Percentiles rank a stretch among this genome's conserved stretches.
These are phyloP conservation scores for Clarias batrachus DNA, from an alignment of 2,113 vertebrate species.

Conservation along the genomic window DNA sequence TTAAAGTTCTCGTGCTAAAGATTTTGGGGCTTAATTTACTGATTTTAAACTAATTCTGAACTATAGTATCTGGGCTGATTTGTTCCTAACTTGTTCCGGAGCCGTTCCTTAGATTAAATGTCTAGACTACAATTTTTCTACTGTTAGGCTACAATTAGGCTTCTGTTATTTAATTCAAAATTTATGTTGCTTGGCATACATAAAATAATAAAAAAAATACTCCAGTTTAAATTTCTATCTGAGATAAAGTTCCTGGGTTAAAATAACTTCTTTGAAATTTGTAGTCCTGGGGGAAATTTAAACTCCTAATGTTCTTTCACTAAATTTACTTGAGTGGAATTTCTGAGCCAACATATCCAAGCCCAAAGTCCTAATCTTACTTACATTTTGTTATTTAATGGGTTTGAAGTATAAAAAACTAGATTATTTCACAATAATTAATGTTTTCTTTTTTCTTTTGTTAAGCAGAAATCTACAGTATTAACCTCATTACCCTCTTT, in stretches of 20 bases:
- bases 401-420: background rate
- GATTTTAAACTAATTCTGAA: background rate
- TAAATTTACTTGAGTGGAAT: background rate
- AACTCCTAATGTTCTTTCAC: background rate
- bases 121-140: background rate
- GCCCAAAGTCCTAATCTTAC: background rate
- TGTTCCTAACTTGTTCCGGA: no score
- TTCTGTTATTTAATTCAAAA: background rate
- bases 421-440: background rate
- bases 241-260: background rate
- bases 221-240: background rate
- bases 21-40: background rate
- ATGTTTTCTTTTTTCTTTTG: background rate
- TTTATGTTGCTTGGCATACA: background rate
- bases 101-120: background rate
- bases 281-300: background rate
- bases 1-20: background rate
- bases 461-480: slow-evolving; percentile 7
- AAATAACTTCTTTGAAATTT: background rate
- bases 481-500: slow-evolving; percentile 26
- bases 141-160: background rate
- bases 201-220: background rate
- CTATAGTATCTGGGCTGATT: background rate
- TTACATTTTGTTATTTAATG: background rate
- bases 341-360: background rate